Conservation (phyloP, 1,140 invertebrate genomes). For the Drosophila repletoides region DNA sequence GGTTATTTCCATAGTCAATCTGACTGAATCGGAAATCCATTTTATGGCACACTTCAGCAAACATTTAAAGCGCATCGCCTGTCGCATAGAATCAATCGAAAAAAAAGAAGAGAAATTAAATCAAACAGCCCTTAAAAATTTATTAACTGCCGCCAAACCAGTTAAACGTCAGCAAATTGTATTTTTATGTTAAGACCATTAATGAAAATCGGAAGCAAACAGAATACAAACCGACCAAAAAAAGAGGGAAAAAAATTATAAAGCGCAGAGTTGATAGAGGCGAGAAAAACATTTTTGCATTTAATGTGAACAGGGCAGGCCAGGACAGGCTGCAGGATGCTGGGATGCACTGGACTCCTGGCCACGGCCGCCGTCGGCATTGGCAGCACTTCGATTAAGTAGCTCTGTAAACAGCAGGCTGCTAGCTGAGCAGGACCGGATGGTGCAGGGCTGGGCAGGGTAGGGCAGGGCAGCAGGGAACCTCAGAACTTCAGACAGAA, state of each 20-base stretch:
- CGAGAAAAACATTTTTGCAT: constrained; percentile 65
- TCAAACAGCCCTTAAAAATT: constrained; percentile 76
- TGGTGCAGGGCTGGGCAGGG: constrained; percentile 18
- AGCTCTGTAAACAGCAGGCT: constrained; percentile 72
- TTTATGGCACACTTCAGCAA: constrained; percentile 26
- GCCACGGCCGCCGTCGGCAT: constrained; percentile 33
- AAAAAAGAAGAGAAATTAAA: constrained; percentile 50
- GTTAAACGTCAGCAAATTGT: constrained; percentile 78
- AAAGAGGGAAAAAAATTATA: background rate
- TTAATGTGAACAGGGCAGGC: constrained; percentile 37
- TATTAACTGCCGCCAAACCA: constrained; percentile 68
- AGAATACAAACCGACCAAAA: constrained; percentile 39
- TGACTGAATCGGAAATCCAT: constrained; percentile 11
- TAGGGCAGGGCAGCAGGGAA: background rate
- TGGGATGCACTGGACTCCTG: constrained; percentile 1
- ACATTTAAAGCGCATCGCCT: background rate
- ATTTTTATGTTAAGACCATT: constrained; percentile 79
- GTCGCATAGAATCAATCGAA: constrained; percentile 15
- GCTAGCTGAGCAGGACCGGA: constrained; percentile 21
- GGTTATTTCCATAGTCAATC: background rate
- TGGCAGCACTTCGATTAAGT: constrained; percentile 77
- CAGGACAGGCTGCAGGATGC: constrained; percentile 43
- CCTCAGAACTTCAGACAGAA: constrained; percentile 12
- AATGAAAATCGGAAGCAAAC: constrained; percentile 77
- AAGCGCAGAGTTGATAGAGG: constrained; percentile 10